These are phyloP conservation scores for Menura novaehollandiae DNA, from an alignment of 2,113 vertebrate genomes.

Conservation along the genomic window DNA sequence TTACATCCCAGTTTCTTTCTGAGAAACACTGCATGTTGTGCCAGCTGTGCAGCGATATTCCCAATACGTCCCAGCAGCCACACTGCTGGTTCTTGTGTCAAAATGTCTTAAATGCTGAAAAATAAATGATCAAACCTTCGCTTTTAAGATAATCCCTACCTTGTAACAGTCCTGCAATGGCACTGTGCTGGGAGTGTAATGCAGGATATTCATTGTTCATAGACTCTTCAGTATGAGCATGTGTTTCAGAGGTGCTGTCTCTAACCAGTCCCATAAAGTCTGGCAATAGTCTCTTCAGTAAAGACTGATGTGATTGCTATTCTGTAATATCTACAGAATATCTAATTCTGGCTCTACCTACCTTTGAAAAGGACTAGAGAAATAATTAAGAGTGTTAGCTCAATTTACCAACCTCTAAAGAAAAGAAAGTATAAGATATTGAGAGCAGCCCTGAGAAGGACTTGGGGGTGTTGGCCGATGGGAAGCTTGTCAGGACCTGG, in stretches of 20 bases:
- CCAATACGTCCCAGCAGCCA: not conserved
- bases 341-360: not conserved
- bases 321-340: not conserved
- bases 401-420: conserved; percentile 6
- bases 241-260: not conserved
- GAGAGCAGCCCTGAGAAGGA: not conserved
- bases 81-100: not conserved
- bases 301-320: not conserved
- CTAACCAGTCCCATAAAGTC: not conserved
- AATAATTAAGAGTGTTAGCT: not conserved
- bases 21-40: not conserved
- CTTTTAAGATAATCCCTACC: not conserved
- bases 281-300: not conserved
- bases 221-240: not conserved
- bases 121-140: not conserved
- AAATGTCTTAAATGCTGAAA: not conserved
- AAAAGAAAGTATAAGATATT: not conserved
- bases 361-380: not conserved
- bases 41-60: not conserved
- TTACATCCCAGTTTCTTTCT: not conserved
- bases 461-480: not conserved
- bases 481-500: not conserved
- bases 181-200: not conserved
- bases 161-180: not conserved
- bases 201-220: not conserved